Conservation (phyloP, 2,113 vertebrate species). For the Phalacrocorax brasilianus region DNA sequence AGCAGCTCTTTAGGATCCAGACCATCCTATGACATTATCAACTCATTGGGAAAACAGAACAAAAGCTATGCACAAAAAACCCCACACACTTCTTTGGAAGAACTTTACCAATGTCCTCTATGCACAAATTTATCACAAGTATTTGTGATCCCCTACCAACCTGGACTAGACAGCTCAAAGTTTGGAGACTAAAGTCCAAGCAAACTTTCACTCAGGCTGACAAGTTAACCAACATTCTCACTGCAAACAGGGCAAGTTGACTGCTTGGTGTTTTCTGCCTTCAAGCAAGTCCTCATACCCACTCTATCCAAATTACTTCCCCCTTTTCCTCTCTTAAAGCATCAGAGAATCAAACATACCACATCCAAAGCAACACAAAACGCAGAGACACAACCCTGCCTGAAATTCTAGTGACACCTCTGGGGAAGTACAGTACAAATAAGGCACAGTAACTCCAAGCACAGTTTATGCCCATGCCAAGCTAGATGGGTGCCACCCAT, state of each 20-base stretch:
- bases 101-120: background rate
- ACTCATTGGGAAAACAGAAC: background rate
- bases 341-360: background rate
- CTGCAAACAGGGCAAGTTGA: background rate
- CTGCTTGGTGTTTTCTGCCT: background rate
- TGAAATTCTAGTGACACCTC: background rate
- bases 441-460: background rate
- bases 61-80: background rate
- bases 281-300: background rate
- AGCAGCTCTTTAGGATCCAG: background rate
- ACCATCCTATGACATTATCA: background rate
- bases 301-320: background rate
- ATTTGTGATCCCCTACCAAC: background rate
- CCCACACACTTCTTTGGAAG: background rate
- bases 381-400: background rate
- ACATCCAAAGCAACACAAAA: background rate
- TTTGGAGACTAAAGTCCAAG: slow-evolving; percentile 18
- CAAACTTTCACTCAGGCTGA: background rate
- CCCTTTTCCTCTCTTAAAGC: background rate
- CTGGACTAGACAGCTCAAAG: background rate
- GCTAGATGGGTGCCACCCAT: background rate
- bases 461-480: background rate
- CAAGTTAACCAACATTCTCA: background rate
- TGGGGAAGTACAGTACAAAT: background rate
- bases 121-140: background rate